Evolutionary conservation across 2,113 vertebrate genomes (phyloP).

Genomic region (Odocoileus virginianus): DNA sequence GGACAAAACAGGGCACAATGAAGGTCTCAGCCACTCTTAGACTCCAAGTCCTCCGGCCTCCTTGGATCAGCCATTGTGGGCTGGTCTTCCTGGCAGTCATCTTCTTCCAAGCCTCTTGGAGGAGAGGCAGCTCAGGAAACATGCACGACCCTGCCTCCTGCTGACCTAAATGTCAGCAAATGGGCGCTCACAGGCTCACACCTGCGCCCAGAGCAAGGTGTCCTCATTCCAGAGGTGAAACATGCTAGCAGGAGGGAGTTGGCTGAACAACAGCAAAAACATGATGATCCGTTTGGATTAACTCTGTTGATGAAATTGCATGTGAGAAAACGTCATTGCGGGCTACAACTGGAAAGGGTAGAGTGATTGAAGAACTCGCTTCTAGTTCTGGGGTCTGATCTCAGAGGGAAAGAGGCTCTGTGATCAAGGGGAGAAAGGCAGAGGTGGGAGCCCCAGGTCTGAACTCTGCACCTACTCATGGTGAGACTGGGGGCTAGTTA

Average conservation of each 20-base stretch:
- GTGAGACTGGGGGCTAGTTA: neutral
- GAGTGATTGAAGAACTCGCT: neutral
- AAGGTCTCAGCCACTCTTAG: neutral
- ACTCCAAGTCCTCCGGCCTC: neutral
- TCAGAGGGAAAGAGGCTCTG: neutral
- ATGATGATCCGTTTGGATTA: slow-evolving; percentile 27
- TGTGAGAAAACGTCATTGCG: slow-evolving; percentile 42
- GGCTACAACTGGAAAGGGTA: slow-evolving; percentile 33
- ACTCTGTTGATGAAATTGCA: slow-evolving; percentile 21
- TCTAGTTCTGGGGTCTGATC: neutral
- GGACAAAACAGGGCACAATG: neutral
- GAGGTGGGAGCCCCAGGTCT: neutral
- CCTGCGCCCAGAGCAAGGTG: neutral
- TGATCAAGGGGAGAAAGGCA: neutral
- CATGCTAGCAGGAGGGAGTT: slow-evolving; percentile 33
- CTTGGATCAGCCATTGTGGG: neutral
- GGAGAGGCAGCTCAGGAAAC: slow-evolving; percentile 6
- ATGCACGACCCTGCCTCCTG: neutral
- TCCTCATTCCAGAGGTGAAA: neutral
- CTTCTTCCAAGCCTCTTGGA: neutral
- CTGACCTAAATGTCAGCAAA: slow-evolving; percentile 13
- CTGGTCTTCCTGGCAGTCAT: neutral
- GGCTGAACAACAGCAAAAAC: neutral
- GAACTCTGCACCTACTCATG: neutral
- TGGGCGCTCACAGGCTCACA: neutral